Base-by-base conservation (phyloP, 1,140 invertebrate genomes). In the Pseudomyrmex pallidus region DNA sequence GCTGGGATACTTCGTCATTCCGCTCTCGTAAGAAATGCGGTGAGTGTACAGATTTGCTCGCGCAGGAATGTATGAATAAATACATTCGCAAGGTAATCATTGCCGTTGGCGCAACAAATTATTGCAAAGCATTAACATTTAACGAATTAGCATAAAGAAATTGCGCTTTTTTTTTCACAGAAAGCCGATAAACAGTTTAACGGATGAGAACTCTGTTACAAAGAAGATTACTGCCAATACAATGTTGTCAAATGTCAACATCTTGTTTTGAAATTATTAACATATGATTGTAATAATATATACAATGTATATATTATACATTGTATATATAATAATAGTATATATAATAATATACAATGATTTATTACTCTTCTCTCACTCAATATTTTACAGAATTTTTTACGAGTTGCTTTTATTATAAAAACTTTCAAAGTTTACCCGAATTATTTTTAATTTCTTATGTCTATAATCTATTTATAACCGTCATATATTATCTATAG, bases 41-140 rank as follows among this genome's bases (percentile, higher is more conserved):
- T 73, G 77, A 80, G 66, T 77, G 82, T 66, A 85, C 85, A 63
- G 61, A 25, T 63, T 77, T 78, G 87, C 76, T 89, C 87, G 89
- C 88, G 74, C 44, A 86, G 83, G 91, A 89, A 92, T 91, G 91
- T 86, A 87, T 90, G 88, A 90, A 90, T 91, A 89, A 85, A 86
- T 91, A 82, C 35, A 35, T 35, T 35, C 35, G 87, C 83, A 84
- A 85, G 87, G 83, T 72, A 87, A 90, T 90, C 89, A 87, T 90
- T 86, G 52, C 63, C 74, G 15, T 63, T 83, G 86, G 82, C 72
- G 84, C 85, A 86, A 88, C 85, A 77, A 89, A 89, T 88, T 90
- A 87, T 83, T 87, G 76, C 59, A 80, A 66, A 67, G 67, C 66
- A 44, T 54, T 83, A 67, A 72, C 66, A 44, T 54, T 83, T 54